A percentile compares a stretch with the other conserved stretches of the same genome.
Evolutionary conservation across 2,888 invertebrate species (phyloP).

Genomic region (Erebia epiphron): DNA sequence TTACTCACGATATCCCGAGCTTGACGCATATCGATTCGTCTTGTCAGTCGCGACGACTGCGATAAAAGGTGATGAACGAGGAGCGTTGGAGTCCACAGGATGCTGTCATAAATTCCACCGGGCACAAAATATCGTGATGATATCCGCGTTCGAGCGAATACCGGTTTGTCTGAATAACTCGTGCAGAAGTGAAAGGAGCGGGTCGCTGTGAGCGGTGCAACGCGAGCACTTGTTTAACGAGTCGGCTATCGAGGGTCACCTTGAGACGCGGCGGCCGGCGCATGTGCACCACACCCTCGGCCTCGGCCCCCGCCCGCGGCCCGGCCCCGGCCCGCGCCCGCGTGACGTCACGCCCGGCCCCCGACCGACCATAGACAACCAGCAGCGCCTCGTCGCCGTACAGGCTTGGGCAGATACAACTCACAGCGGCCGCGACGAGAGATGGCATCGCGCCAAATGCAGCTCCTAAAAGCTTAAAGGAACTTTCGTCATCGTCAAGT

Average conservation of each 20-base stretch:
- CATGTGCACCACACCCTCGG: conserved; percentile 81
- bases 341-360: conserved; percentile 65
- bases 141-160: conserved; percentile 71
- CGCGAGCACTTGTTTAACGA: conserved; percentile 62
- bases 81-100: conserved; percentile 79
- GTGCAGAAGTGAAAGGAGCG: conserved; percentile 66
- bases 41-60: conserved; percentile 75
- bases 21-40: conserved; percentile 81
- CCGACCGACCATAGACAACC: conserved; percentile 30
- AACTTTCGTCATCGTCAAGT: too few species aligned
- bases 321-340: conserved; percentile 38
- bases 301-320: conserved; percentile 51
- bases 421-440: neutral
- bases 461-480: too few species aligned
- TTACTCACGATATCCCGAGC: conserved; percentile 77
- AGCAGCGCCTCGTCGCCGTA: conserved; percentile 36
- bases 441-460: too few species aligned
- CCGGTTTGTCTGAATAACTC: conserved; percentile 54
- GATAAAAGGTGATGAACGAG: conserved; percentile 79
- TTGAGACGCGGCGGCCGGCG: conserved; percentile 71
- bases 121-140: conserved; percentile 56
- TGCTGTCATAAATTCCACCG: conserved; percentile 74
- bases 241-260: conserved; percentile 67
- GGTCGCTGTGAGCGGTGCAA: conserved; percentile 54
- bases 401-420: conserved; percentile 1